Evolutionary conservation across 1,140 invertebrate genomes (phyloP), one percentile per base, ranked within the genome.

Genomic region (Drosophila sucinea): DNA sequence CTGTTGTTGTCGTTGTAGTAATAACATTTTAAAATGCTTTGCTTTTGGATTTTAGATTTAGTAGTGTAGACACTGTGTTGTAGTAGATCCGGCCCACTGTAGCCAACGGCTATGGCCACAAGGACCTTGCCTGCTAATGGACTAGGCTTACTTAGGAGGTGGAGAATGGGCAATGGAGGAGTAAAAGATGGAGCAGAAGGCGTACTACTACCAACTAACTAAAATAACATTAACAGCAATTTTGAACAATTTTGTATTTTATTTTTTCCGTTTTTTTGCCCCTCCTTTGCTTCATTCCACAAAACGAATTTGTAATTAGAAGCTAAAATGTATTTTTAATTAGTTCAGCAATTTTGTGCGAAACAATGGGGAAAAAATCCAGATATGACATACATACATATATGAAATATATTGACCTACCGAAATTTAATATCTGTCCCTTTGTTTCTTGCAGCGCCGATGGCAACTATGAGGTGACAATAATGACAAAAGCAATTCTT

Each of bases 391-490:
- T 41, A 23, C 11, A 41, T 25, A 17, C 38, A 8, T 41, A 23
- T 25, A 41, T 25, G 8, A 27, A 27, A 41, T 35, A 47, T 10
- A 35, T 57, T 32, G 27, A 44, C n/a, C 44, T 60, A 10, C 11
- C 1, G 23, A 60, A 70, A 63, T 33, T 65, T 27, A 41, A 44
- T 5, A 10, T 33, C 2, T 30, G 10, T 38, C 35, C 8, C 7
- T 38, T 23, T 57, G 17, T 23, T 30, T 32, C 32, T 47, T 87
- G 0, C 93, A 98, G 97, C 93, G 98, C 98, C 70, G 98, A 99
- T 92, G 98, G 98, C 71, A 99, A 98, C 94, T 99, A 99, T 93
- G 98, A 99, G 94, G 97, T 99, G 86, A 98, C 97, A 77, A 98
- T 98, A 92, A 99, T 99, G 97, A 99, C 98, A 69, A 97, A 98